Conservation (phyloP, 2,797 vertebrate genomes). For the Lepilemur septentrionalis region DNA sequence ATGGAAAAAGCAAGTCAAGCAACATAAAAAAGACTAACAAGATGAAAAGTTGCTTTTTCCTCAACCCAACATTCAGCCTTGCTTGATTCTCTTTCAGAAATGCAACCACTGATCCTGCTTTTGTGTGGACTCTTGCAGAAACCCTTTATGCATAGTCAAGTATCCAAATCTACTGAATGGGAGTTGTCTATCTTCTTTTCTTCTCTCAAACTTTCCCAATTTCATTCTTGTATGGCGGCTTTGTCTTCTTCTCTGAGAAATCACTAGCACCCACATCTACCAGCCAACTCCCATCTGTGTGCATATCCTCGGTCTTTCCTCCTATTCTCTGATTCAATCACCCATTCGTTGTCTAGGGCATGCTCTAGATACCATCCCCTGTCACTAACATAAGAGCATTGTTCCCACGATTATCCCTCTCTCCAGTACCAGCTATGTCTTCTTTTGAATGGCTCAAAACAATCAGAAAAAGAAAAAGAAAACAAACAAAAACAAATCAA, state of each 20-base stretch:
- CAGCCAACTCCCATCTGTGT: neutral
- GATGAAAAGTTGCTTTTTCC: neutral
- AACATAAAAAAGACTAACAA: neutral
- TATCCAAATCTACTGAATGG: neutral
- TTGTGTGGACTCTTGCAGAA: neutral
- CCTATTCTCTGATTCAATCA: neutral
- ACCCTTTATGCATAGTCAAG: fast-evolving
- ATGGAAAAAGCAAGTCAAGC: neutral
- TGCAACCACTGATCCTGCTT: neutral
- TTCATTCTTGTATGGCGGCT: neutral
- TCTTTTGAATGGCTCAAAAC: neutral
- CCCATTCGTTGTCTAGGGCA: neutral
- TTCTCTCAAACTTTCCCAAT: neutral
- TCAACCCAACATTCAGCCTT: neutral
- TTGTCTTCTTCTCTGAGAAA: neutral
- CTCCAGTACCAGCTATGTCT: neutral
- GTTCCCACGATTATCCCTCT: neutral
- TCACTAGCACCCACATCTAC: neutral
- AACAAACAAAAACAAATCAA: neutral
- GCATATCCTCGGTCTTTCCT: neutral
- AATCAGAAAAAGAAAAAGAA: neutral
- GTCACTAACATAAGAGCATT: neutral
- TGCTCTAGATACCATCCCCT: neutral
- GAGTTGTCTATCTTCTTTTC: neutral
- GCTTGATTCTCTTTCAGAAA: neutral